These are phyloP conservation scores for Diarsia dahlii DNA, from an alignment of 2,888 invertebrate genomes.

Conservation along the genomic window DNA sequence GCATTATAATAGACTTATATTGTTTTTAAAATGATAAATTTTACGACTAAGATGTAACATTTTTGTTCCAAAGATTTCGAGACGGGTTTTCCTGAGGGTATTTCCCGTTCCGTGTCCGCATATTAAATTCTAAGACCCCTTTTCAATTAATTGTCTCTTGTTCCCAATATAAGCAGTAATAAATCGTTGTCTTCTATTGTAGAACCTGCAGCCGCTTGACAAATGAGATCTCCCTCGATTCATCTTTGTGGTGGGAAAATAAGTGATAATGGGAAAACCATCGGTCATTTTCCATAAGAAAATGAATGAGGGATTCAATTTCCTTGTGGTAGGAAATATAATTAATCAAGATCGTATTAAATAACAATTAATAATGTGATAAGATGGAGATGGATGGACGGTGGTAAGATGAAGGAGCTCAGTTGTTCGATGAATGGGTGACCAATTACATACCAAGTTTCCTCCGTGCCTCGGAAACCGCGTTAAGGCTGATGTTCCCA, in stretches of 20 bases:
- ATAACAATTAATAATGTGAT: no score
- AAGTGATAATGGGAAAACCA: conserved; percentile 37
- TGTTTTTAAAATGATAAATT: neutral
- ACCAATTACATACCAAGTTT: no score
- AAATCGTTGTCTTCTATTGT: conserved; percentile 31
- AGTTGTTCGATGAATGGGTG: no score
- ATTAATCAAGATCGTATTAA: neutral
- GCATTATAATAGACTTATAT: no score
- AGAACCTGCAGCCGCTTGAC: conserved; percentile 31
- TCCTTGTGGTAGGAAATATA: neutral
- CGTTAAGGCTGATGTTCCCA: no score
- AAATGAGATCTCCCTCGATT: conserved; percentile 59
- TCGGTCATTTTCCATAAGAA: conserved; percentile 28
- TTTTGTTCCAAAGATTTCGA: neutral
- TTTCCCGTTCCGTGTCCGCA: neutral
- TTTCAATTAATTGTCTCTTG: conserved; percentile 22
- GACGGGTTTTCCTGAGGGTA: neutral
- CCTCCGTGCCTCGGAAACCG: no score
- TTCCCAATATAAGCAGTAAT: conserved; percentile 18
- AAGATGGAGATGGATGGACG: no score
- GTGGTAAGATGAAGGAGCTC: no score
- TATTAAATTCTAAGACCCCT: conserved; percentile 4
- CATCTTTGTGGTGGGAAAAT: conserved; percentile 37
- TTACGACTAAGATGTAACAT: neutral
- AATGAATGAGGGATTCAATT: conserved; percentile 16